These are phyloP conservation scores for Antitype chi DNA, from an alignment of 2,888 invertebrate genomes.

Conservation along the genomic window DNA sequence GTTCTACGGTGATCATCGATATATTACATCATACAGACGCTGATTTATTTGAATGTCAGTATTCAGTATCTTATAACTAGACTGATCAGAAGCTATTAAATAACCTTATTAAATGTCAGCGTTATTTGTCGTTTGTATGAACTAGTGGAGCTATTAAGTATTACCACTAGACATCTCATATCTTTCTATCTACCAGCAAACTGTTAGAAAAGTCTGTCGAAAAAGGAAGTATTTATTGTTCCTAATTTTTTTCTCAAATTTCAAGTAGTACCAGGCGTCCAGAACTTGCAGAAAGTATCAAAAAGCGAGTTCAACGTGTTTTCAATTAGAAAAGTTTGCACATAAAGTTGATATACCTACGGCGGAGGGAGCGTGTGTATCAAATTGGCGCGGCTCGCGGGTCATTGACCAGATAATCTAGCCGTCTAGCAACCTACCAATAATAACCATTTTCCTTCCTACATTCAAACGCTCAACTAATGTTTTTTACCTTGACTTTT, in stretches of 20 bases:
- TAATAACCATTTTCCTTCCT: conserved; percentile 61
- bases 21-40: neutral
- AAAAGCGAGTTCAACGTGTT: conserved; percentile 47
- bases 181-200: neutral
- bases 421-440: conserved; percentile 60
- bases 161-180: neutral
- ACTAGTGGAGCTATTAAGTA: neutral
- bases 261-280: neutral
- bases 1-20: no score
- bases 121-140: neutral
- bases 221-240: neutral
- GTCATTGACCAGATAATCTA: conserved; percentile 68
- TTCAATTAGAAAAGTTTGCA: conserved; percentile 61
- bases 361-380: conserved; percentile 52
- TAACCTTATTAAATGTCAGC: neutral
- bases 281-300: conserved; percentile 13
- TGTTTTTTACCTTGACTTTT: conserved; percentile 52
- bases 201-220: neutral
- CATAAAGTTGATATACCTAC: conserved; percentile 33
- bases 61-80: neutral
- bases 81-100: neutral
- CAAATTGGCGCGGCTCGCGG: conserved; percentile 58
- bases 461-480: conserved; percentile 38
- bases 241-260: neutral
- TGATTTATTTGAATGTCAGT: neutral